A percentile compares a stretch with the other conserved stretches of the same genome.
Conservation (phyloP, 1,140 invertebrate genomes). For the Arion vulgaris region DNA sequence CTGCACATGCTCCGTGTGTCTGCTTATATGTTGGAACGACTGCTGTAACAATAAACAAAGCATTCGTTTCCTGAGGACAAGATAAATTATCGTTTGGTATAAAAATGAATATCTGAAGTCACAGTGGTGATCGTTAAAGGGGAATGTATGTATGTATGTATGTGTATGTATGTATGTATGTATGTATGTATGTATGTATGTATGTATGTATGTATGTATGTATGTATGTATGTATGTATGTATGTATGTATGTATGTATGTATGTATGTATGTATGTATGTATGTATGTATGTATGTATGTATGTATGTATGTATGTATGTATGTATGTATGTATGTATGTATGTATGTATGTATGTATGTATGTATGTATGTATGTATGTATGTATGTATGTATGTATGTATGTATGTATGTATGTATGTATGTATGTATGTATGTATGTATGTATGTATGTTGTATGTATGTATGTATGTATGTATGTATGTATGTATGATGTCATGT, state of each 20-base stretch:
- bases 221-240: background rate
- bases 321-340: background rate
- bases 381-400: constrained; percentile 17
- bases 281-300: background rate
- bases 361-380: constrained; percentile 14
- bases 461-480: constrained; percentile 22
- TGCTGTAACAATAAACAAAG: constrained; percentile 77
- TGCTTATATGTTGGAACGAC: constrained; percentile 75
- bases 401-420: constrained; percentile 23
- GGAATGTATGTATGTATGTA: constrained; percentile 29
- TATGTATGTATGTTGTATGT: constrained; percentile 28
- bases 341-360: constrained; percentile 8
- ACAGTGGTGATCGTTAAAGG: too few species aligned
- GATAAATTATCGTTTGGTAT: too few species aligned
- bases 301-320: background rate
- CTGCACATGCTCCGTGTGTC: constrained; percentile 70
- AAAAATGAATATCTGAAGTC: too few species aligned
- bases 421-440: constrained; percentile 30
- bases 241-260: background rate
- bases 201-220: background rate
- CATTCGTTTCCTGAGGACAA: constrained; percentile 75
- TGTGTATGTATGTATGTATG: constrained; percentile 8
- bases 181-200: background rate
- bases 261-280: background rate
- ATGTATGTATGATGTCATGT: constrained; percentile 17